Evolutionary conservation across 2,113 vertebrate species (phyloP), one percentile per base, ranked within the genome.

Genomic region (Stigmatopora nigra): DNA sequence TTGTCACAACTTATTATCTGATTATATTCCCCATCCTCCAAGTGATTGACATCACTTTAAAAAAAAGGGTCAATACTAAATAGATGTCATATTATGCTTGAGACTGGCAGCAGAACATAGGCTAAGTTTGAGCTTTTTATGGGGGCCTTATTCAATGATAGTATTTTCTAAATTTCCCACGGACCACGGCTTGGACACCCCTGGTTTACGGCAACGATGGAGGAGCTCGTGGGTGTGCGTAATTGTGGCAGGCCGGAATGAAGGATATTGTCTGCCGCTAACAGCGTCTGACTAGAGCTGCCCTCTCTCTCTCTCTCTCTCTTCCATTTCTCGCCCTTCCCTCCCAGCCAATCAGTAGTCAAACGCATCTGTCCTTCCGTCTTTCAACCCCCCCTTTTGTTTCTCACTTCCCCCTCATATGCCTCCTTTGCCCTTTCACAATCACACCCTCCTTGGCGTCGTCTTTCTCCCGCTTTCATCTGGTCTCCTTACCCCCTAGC

Each of bases 281-380:
- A 89, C 83, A 85, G 84, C 84, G 77, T 44, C 83, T 84, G 83
- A 86, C 83, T 89, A 80, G 81, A 83, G 83, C 82, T 87, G 86
- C 85, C 85, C 78, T 70, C 71, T 58, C 79, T 64, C 81, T 59
- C 76, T 70, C 74, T 67, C 76, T 53, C 67, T 61, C 56, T 47
- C 51, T 25, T 49, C 19, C 72, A 47, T 60, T 36, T 31, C 52
- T 49, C 67, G 45, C 70, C 45, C 72, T 35, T 61, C 67, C 59
- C 56, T 48, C 47, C 72, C 65, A 58, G 73, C 84, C 84, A 87
- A 86, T 87, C 84, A 82, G 82, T 81, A 87, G 75, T 82, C 79
- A 73, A 31, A 79, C 81, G 77, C 83, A 85, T 82, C 81, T 85
- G 78, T 85, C 81, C 77, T 74, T 78, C 31, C 46, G 35, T 31